Percentiles rank a stretch among this genome's conserved stretches.
Conservation (phyloP, 1,140 invertebrate species). For the Leucophenga varia region DNA sequence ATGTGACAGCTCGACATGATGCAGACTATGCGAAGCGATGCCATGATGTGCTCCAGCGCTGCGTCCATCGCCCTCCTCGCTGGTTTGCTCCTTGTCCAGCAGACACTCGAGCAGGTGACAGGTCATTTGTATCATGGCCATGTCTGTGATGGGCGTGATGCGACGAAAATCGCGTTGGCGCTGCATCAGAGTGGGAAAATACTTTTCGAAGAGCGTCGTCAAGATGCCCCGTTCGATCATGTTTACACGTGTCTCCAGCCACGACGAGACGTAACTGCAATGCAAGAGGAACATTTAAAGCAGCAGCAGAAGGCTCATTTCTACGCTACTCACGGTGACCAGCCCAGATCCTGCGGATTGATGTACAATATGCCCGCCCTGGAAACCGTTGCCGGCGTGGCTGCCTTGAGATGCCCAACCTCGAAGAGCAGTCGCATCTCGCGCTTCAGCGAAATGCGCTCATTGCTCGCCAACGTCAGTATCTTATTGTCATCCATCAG, state of each 20-base stretch:
- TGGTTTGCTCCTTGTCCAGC: too few relatives aligned
- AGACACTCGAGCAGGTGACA: constrained; percentile 85
- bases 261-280: constrained; percentile 77
- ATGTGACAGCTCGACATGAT: constrained; percentile 2
- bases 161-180: constrained; percentile 81
- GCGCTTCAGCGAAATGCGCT: constrained; percentile 85
- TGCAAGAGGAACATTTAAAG: too few relatives aligned
- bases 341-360: constrained; percentile 90
- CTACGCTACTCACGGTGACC: constrained; percentile 89
- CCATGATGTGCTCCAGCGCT: too few relatives aligned
- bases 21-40: constrained; percentile 1
- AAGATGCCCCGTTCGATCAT: constrained; percentile 74
- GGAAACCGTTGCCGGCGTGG: constrained; percentile 92
- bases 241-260: constrained; percentile 79
- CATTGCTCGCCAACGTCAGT: constrained; percentile 87
- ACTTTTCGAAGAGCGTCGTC: constrained; percentile 88
- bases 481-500: constrained; percentile 84
- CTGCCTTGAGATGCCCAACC: constrained; percentile 84
- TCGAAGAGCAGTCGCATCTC: constrained; percentile 90
- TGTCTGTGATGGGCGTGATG: constrained; percentile 85
- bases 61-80: too few relatives aligned
- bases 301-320: background rate
- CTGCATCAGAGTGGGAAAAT: constrained; percentile 82
- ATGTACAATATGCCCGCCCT: constrained; percentile 87
- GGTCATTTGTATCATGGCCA: constrained; percentile 84